Conservation (phyloP, 2,888 invertebrate genomes). For the Thumatha senex region DNA sequence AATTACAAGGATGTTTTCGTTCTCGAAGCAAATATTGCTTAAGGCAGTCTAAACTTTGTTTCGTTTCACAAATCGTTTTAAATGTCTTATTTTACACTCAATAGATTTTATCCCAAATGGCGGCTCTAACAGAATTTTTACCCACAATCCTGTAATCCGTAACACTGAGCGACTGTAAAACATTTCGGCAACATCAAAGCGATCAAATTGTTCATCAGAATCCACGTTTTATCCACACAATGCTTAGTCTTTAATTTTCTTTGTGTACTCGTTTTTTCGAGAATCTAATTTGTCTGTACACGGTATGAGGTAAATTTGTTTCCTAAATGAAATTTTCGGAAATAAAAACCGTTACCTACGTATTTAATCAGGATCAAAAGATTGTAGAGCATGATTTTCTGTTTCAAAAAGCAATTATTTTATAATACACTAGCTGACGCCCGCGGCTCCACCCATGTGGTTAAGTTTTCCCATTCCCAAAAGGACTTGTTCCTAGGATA, state of each 20-base stretch:
- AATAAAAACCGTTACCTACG: not conserved
- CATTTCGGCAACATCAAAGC: constrained; percentile 46
- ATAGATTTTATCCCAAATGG: constrained; percentile 31
- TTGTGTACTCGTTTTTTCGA: constrained; percentile 15
- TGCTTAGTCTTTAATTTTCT: constrained; percentile 36
- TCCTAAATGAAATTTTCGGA: not conserved
- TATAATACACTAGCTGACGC: too few relatives aligned
- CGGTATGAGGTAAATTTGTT: not conserved
- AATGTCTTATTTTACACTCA: constrained; percentile 35
- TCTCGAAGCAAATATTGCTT: not conserved
- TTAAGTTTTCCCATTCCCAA: too few relatives aligned
- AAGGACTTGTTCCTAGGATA: too few relatives aligned
- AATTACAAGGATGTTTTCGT: not conserved
- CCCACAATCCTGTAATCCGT: constrained; percentile 33
- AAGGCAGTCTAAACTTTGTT: constrained; percentile 10
- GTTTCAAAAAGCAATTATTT: not conserved
- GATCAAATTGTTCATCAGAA: constrained; percentile 39
- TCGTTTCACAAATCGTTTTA: constrained; percentile 30
- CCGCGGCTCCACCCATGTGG: too few relatives aligned
- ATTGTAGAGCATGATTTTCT: not conserved
- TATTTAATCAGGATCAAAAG: not conserved
- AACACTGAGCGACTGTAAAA: constrained; percentile 30
- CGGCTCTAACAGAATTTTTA: constrained; percentile 25
- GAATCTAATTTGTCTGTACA: constrained; percentile 6
- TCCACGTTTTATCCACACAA: constrained; percentile 27